A percentile compares a stretch with the other conserved stretches of the same genome.
Evolutionary conservation across 2,113 vertebrate genomes (phyloP).

Genomic region (Calypte anna): DNA sequence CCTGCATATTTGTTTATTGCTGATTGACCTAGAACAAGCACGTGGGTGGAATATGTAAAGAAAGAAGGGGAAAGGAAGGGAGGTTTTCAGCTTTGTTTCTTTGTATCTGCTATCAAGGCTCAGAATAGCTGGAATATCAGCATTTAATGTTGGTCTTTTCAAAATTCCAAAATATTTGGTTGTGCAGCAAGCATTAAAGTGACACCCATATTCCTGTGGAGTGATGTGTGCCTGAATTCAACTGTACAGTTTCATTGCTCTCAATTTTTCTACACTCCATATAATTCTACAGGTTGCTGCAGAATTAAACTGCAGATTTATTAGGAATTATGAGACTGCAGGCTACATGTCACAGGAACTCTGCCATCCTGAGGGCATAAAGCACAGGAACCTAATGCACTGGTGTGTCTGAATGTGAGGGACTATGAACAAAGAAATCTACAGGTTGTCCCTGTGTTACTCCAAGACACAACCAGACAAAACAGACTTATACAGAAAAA

Average conservation of each 20-base stretch:
- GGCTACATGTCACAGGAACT: not conserved
- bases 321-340: not conserved
- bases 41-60: not conserved
- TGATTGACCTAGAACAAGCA: not conserved
- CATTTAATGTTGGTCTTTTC: not conserved
- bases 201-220: not conserved
- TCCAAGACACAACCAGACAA: not conserved
- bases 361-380: not conserved
- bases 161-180: not conserved
- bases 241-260: not conserved
- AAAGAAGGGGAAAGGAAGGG: not conserved
- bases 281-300: not conserved
- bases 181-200: not conserved
- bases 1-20: not conserved
- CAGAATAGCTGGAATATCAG: not conserved
- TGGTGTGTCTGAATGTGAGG: not conserved
- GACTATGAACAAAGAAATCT: not conserved
- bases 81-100: not conserved
- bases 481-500: not conserved
- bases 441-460: not conserved
- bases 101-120: not conserved
- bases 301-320: not conserved
- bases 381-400: not conserved
- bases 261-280: conserved; percentile 8
- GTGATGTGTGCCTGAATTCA: not conserved